A percentile compares a stretch with the other conserved stretches of the same genome.
Evolutionary conservation across 30 jellyfish, hydroid and myxozoan genomes (phyloP).

Genomic region (Aurelia sp.): DNA sequence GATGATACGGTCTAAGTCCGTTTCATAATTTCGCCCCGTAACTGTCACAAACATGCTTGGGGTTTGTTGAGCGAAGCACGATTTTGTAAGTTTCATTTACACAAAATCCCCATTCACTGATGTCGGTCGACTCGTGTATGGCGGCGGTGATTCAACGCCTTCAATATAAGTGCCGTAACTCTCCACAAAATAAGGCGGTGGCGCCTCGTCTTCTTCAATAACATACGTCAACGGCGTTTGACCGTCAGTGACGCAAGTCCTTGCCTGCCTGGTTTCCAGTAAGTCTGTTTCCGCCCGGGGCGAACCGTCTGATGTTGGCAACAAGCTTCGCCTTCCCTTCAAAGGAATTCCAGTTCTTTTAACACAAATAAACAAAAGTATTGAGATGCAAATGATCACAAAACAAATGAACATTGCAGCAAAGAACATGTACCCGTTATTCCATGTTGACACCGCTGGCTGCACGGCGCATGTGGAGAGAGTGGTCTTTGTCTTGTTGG

Average conservation of each 20-base stretch:
- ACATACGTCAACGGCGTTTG: slow-evolving; percentile 40
- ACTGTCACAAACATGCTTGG: too few relatives aligned
- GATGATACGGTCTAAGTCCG: too few relatives aligned
- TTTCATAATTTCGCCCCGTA: too few relatives aligned
- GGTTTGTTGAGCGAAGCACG: too few relatives aligned
- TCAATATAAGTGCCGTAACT: slow-evolving; percentile 16
- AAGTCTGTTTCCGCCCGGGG: not conserved
- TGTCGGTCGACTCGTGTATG: slow-evolving; percentile 77
- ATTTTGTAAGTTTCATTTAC: not conserved
- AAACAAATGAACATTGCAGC: slow-evolving; percentile 57
- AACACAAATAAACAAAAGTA: slow-evolving; percentile 33
- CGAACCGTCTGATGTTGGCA: not conserved
- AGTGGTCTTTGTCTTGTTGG: slow-evolving; percentile 4
- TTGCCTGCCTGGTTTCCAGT: slow-evolving; percentile 32
- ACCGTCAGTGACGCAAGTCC: slow-evolving; percentile 50
- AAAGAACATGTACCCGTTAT: slow-evolving; percentile 43
- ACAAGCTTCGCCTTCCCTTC: slow-evolving; percentile 15
- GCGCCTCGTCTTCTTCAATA: slow-evolving; percentile 56
- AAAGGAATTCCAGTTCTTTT: slow-evolving; percentile 34
- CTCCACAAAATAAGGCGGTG: slow-evolving; percentile 58
- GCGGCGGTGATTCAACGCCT: slow-evolving; percentile 69
- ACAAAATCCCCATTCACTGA: slow-evolving; percentile 72
- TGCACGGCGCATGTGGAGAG: slow-evolving; percentile 6
- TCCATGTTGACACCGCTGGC: not conserved
- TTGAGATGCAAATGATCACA: not conserved